Conservation (phyloP, 2,113 vertebrate species). For the Eubucco bourcierii region DNA sequence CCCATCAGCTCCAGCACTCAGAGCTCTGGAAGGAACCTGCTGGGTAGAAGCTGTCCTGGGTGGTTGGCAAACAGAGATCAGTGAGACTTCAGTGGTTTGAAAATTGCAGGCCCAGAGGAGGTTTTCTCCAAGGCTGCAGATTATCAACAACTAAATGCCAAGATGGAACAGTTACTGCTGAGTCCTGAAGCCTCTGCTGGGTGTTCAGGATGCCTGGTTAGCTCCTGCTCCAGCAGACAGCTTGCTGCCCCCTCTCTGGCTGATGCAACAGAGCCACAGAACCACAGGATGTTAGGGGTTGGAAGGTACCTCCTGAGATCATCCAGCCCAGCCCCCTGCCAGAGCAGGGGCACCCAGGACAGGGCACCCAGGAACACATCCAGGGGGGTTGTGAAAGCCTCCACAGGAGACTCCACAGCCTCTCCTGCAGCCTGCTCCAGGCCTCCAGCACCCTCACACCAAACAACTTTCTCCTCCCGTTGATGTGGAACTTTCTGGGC, state of each 20-base stretch:
- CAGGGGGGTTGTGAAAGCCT: too few relatives aligned
- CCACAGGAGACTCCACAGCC: too few relatives aligned
- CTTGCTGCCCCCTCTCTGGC: not conserved
- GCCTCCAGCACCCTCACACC: too few relatives aligned
- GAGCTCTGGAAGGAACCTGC: not conserved
- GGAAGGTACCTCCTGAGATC: too few relatives aligned
- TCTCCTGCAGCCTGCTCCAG: too few relatives aligned
- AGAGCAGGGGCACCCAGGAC: too few relatives aligned
- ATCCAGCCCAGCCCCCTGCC: too few relatives aligned
- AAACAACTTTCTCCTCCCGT: too few relatives aligned
- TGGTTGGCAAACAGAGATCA: not conserved
- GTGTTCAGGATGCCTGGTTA: not conserved
- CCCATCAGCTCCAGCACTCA: not conserved
- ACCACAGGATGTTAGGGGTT: too few relatives aligned
- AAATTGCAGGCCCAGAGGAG: not conserved
- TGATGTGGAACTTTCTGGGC: too few relatives aligned
- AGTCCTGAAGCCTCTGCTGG: not conserved
- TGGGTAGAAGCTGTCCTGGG: not conserved
- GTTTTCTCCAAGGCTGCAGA: not conserved
- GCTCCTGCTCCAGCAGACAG: not conserved
- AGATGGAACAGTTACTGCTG: not conserved
- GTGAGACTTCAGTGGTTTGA: rapidly evolving
- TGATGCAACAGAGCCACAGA: too few relatives aligned
- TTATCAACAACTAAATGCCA: not conserved
- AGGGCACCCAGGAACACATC: too few relatives aligned